Percentiles rank a stretch among this genome's conserved stretches.
phyloP scores from a whole-genome alignment of 2,113 vertebrate genomes.

The Brachirus orientalis region DNA sequence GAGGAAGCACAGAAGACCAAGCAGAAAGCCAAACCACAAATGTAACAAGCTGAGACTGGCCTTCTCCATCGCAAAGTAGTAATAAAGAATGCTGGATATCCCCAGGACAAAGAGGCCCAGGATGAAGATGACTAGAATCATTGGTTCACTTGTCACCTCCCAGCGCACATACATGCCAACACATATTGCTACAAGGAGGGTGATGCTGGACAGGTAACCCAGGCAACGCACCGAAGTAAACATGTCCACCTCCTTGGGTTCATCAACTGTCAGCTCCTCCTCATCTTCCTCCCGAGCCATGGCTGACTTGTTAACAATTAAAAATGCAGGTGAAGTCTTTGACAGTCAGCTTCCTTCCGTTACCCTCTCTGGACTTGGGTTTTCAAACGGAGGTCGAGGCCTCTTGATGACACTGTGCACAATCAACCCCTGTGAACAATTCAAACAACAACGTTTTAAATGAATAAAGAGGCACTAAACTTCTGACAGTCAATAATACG shows the following conservation, averaged over 20 bases:
- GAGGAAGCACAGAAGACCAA: slow-evolving; percentile 95
- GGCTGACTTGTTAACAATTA: slow-evolving; percentile 55
- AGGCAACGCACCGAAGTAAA: slow-evolving; percentile 92
- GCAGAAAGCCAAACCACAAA: slow-evolving; percentile 96
- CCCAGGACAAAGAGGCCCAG: slow-evolving; percentile 95
- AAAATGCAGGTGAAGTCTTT: neutral
- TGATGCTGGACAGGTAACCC: slow-evolving; percentile 93
- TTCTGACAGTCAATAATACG: too few species aligned
- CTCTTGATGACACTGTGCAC: slow-evolving; percentile 17
- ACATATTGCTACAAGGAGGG: slow-evolving; percentile 91
- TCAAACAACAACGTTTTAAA: neutral
- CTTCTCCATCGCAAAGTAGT: slow-evolving; percentile 97
- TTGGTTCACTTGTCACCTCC: slow-evolving; percentile 91
- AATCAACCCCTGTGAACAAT: slow-evolving; percentile 68
- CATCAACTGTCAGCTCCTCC: slow-evolving; percentile 48
- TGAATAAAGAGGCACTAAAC: neutral
- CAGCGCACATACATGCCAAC: slow-evolving; percentile 96
- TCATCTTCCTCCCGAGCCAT: slow-evolving; percentile 91
- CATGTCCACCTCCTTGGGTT: slow-evolving; percentile 84
- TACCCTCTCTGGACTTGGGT: neutral
- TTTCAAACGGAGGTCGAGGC: slow-evolving; percentile 20
- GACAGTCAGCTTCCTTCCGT: neutral
- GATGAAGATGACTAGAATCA: slow-evolving; percentile 97
- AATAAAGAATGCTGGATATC: slow-evolving; percentile 96
- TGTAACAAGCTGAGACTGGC: slow-evolving; percentile 94